These are phyloP conservation scores for Cyaniris semiargus DNA, from an alignment of 2,888 invertebrate species.

Conservation along the genomic window DNA sequence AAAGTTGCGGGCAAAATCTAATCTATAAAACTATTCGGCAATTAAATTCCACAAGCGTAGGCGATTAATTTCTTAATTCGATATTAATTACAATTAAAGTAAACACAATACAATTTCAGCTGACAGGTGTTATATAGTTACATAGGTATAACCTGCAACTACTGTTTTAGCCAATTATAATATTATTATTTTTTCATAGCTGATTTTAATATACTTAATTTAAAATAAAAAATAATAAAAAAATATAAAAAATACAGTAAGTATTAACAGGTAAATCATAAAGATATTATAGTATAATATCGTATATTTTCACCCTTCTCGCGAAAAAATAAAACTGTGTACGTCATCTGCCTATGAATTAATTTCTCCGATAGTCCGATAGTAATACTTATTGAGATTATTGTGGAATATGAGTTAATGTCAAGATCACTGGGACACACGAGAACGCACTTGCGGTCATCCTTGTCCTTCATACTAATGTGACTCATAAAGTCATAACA, in stretches of 20 bases:
- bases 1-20: neutral
- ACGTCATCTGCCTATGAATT: too few species aligned
- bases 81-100: neutral
- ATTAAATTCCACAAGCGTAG: neutral
- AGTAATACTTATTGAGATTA: too few species aligned
- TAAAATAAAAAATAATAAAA: too few species aligned
- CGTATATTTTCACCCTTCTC: too few species aligned
- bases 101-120: slow-evolving; percentile 5
- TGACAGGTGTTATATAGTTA: neutral
- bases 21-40: neutral
- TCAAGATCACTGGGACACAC: slow-evolving; percentile 20
- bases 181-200: too few species aligned
- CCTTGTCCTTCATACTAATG: slow-evolving; percentile 27
- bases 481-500: neutral
- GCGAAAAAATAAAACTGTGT: too few species aligned
- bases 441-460: slow-evolving; percentile 24
- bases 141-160: neutral
- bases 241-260: too few species aligned
- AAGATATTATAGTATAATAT: too few species aligned
- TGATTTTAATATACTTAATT: too few species aligned
- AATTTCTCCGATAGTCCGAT: too few species aligned
- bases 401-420: slow-evolving; percentile 5
- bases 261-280: too few species aligned
- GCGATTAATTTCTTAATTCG: neutral
- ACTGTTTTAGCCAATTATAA: too few species aligned